These are phyloP conservation scores for Neopelma chrysocephalum DNA, from an alignment of 2,797 vertebrate species.

Conservation along the genomic window DNA sequence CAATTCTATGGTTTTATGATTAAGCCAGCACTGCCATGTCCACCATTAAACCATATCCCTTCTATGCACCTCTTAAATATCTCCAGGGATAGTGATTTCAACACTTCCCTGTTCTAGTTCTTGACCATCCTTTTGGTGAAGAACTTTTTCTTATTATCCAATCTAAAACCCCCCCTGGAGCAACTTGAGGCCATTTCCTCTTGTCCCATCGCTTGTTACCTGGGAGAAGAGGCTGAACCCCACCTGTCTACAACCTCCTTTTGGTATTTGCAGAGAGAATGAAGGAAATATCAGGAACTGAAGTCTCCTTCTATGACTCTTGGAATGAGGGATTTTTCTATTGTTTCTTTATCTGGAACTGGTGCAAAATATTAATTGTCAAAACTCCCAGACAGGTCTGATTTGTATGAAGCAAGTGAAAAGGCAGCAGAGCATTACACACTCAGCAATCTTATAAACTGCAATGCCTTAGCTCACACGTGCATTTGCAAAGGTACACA, in stretches of 20 bases:
- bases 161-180: not conserved
- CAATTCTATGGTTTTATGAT: not conserved
- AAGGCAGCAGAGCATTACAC: not conserved
- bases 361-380: not conserved
- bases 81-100: not conserved
- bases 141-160: not conserved
- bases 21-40: not conserved
- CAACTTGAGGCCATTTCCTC: not conserved
- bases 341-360: not conserved
- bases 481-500: not conserved
- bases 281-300: not conserved
- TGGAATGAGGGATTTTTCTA: not conserved
- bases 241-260: not conserved
- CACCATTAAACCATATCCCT: not conserved
- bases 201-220: not conserved
- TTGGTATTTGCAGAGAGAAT: not conserved
- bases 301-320: not conserved
- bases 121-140: not conserved
- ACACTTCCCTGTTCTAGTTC: not conserved
- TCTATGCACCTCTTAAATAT: not conserved
- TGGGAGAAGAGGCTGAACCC: not conserved
- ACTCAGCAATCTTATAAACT: not conserved
- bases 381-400: not conserved
- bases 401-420: not conserved
- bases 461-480: rapidly evolving